Evolutionary conservation across 2,888 invertebrate species (phyloP).

Genomic region (Ametastegia equiseti): DNA sequence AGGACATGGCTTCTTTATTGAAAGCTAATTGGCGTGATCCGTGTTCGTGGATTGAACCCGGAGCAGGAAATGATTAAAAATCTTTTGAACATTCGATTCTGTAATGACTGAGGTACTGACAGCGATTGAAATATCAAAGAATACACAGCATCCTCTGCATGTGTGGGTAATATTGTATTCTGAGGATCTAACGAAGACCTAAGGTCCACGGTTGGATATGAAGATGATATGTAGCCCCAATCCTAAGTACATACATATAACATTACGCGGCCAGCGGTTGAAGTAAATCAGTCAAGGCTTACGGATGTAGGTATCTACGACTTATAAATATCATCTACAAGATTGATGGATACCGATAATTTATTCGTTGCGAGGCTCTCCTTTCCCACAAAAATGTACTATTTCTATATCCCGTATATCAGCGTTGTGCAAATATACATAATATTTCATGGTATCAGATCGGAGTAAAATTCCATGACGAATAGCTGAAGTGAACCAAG

Average conservation of each 20-base stretch:
- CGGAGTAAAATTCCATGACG: neutral
- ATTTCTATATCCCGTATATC: neutral
- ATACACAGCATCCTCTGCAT: neutral
- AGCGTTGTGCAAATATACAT: neutral
- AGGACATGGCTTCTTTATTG: neutral
- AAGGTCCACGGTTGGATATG: neutral
- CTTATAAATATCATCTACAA: constrained; percentile 19
- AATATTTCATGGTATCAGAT: neutral
- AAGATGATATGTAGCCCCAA: constrained; percentile 25
- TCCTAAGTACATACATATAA: neutral
- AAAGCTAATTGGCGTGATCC: neutral
- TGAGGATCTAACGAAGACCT: neutral
- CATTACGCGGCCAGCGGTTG: neutral
- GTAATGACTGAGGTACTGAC: neutral
- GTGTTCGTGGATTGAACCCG: neutral
- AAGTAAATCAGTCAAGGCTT: constrained; percentile 27
- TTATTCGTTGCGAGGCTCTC: neutral
- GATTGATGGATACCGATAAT: constrained; percentile 11
- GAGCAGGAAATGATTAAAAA: constrained; percentile 4
- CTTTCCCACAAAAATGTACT: neutral
- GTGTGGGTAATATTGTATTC: neutral
- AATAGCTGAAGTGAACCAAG: neutral
- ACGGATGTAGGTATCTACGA: constrained; percentile 21
- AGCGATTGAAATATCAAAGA: neutral
- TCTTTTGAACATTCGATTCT: neutral